Base-by-base conservation (phyloP, 2,113 vertebrate species). In the Terrapene triunguis region DNA sequence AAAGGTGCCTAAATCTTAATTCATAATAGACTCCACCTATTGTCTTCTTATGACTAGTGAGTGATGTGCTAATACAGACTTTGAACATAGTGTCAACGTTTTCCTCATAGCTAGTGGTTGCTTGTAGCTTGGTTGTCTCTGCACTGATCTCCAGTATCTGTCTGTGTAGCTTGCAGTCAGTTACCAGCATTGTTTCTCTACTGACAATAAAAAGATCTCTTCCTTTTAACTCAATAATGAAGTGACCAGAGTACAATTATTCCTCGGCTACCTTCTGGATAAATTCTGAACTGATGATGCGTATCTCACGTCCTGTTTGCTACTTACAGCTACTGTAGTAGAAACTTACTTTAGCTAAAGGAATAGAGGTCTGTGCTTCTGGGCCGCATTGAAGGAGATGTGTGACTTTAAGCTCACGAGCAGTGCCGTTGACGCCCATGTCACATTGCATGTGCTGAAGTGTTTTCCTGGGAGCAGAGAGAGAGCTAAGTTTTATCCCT, bases 381-480 rank as follows among this genome's bases (percentile, higher is more conserved):
- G 9, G 2, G 1, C 14, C 80, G 13, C 78, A 21, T 16, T 7
- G 62, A 69, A n/a, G 25, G 1, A 1, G 1, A 2, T 47, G 3
- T 10, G 74, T 50, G 21, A 91, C n/a, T 9, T 7, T 1, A 3
- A 50, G 62, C 42, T 3, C 35, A 1, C 0, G 0, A 47, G 47
- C 2, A 24, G 11, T 24, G 24, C 53, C 65, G 0, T 9, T 1
- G 42, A 48, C 5, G 35, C 5, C 24, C 13, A 3, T 10, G 19
- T 74, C 84, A 29, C 1, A 13, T 3, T 24, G 25, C 2, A 0
- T 1, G 0, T 6, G 32, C 6, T 5, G 13, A 25, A 6, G 17
- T 38, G 4, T 55, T 32, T 82, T 54, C 13, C 24, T 50, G 12
- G 72, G 50, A 72, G n/a, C 65, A 72, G 65, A 69, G 32, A 24